Base-by-base conservation (phyloP, 2,888 invertebrate species). In the Idaea aversata region DNA sequence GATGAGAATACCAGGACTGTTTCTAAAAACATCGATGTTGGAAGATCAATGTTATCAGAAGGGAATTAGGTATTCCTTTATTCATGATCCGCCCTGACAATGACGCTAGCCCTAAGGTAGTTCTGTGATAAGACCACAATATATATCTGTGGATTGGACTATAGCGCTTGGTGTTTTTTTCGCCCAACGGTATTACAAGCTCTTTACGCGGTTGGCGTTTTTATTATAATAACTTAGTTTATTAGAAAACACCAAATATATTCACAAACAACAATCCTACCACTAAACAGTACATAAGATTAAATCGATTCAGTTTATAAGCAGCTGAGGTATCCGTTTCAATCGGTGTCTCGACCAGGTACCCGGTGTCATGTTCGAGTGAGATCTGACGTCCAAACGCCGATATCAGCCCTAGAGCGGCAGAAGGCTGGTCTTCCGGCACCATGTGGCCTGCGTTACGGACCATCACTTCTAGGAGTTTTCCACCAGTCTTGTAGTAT, bases 361-460 rank as follows among this genome's bases (percentile, higher is more conserved):
- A 75, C 15, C 79, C 87, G 0, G 92, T 92, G 71, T 93, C 93
- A 13, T 83, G 68, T 0, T 85, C 78, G 0, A 93, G 78, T 0
- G 86, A 65, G 4, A 89, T 72, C 13, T 88, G 88, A 15, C 91
- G 87, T 38, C 94, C 91, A 80, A 95, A 95, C 69, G 94, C 93
- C 47, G 93, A 93, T 72, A 95, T 94, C 69, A 95, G 89, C 34
- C 95, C 94, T 0, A 94, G 88, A 0, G 94, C 88, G 61, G 94
- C 93, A 2, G 93, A 88, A 0, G 95, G 95, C 77, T 94, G 93
- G 82, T 95, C 95, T 0, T 93, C 88, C 0, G 95, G 95, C 5
- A 95, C 94, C 94, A 95, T 94, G 79, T 96, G 95, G 0, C 96
- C 96, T 0, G 95, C 94, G 61, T 94, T 94, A 16, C 95, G 87